These are phyloP conservation scores for Caenorhabditis tropicalis DNA, from an alignment of 1,140 invertebrate species.

Conservation along the genomic window DNA sequence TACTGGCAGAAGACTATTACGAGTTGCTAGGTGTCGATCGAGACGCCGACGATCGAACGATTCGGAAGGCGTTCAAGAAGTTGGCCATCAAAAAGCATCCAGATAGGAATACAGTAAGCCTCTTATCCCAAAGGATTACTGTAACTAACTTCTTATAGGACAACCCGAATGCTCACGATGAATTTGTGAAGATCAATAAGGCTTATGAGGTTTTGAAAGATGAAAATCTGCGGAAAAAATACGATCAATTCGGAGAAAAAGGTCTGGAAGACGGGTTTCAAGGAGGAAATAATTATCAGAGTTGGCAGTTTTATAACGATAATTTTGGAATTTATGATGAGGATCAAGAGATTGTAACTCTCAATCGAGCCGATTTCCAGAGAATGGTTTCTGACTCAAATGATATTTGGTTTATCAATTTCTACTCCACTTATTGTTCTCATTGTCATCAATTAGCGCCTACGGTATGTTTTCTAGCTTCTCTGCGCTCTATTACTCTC, in stretches of 20 bases:
- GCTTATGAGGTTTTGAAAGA: constrained; percentile 87
- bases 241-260: constrained; percentile 83
- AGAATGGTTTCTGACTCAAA: constrained; percentile 77
- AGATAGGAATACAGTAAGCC: constrained; percentile 81
- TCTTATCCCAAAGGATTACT: background rate
- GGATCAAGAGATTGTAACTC: constrained; percentile 82
- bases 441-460: constrained; percentile 83
- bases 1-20: constrained; percentile 75
- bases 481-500: constrained; percentile 63
- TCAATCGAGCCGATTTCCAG: constrained; percentile 80
- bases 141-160: constrained; percentile 74
- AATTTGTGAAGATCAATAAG: constrained; percentile 81
- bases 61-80: constrained; percentile 83
- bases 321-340: constrained; percentile 88
- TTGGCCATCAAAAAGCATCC: constrained; percentile 82
- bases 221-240: constrained; percentile 81
- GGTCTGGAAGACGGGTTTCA: constrained; percentile 76
- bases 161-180: constrained; percentile 79
- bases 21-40: constrained; percentile 79
- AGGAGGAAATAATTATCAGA: constrained; percentile 77
- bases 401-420: constrained; percentile 84
- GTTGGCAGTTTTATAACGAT: constrained; percentile 83
- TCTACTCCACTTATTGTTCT: constrained; percentile 84
- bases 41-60: constrained; percentile 80
- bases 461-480: constrained; percentile 71